Conservation (phyloP, 2,113 vertebrate genomes). For the Phrynosoma platyrhinos region DNA sequence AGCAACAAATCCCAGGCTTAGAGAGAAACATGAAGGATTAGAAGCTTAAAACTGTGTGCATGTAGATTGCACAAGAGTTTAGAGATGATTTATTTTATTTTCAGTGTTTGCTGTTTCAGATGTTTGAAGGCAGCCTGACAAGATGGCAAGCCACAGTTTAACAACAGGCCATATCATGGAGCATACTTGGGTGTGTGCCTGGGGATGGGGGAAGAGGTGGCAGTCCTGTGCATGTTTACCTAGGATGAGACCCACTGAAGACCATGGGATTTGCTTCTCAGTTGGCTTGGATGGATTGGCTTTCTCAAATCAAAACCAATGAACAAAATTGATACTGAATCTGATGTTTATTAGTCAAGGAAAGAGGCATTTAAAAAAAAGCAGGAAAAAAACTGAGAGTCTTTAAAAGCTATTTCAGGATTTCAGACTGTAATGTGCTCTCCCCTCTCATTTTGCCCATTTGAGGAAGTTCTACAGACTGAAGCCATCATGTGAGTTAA, state of each 20-base stretch:
- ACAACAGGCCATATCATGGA: neutral
- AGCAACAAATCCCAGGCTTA: neutral
- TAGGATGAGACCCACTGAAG: neutral
- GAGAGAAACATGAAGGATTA: neutral
- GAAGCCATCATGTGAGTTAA: constrained; percentile 8
- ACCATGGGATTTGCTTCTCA: neutral
- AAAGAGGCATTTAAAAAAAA: neutral
- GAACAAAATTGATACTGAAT: neutral
- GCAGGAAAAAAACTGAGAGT: neutral
- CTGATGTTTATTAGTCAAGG: neutral
- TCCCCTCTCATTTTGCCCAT: constrained; percentile 17
- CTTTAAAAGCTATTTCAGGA: constrained; percentile 11
- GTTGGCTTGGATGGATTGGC: neutral
- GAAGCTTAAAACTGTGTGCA: neutral
- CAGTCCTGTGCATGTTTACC: neutral
- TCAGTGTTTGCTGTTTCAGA: neutral
- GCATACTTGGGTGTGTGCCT: neutral
- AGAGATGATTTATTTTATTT: constrained; percentile 15
- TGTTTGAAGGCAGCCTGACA: neutral
- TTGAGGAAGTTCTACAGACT: constrained; percentile 19
- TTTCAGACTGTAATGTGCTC: neutral
- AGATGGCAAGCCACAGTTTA: neutral
- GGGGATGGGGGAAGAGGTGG: no score
- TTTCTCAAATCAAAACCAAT: neutral
- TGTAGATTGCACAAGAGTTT: constrained; percentile 10